Evolutionary conservation across 1,140 invertebrate species (phyloP).

Genomic region (Sinonovacula constricta): DNA sequence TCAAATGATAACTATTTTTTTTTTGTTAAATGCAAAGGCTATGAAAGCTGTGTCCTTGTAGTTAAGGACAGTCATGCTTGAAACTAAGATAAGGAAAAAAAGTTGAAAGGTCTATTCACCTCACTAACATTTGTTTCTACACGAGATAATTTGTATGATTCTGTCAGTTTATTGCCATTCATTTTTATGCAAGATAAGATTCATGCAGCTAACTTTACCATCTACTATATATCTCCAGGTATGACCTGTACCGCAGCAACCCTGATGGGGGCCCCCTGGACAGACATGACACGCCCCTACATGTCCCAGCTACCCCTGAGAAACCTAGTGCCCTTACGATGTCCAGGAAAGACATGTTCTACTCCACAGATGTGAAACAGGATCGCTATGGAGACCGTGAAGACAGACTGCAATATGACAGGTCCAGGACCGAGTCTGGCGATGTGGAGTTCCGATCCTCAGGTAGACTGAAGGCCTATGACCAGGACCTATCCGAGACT

Average conservation of each 20-base stretch:
- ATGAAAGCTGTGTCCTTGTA: no score
- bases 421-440: slow-evolving; percentile 31
- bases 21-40: no score
- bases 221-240: slow-evolving; percentile 14
- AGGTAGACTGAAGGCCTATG: slow-evolving; percentile 6
- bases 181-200: no score
- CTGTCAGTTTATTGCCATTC: no score
- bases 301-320: slow-evolving; percentile 10
- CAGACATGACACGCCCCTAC: neutral
- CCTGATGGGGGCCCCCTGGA: slow-evolving; percentile 39
- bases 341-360: neutral
- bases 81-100: no score
- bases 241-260: slow-evolving; percentile 24
- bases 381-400: neutral
- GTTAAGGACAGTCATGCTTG: no score
- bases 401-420: neutral
- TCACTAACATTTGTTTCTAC: no score
- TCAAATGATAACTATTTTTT: no score
- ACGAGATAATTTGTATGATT: no score
- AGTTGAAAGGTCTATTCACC: no score
- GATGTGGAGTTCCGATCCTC: slow-evolving; percentile 29
- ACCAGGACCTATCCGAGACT: slow-evolving; percentile 32
- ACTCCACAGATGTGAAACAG: neutral
- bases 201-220: no score
- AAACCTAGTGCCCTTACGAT: slow-evolving; percentile 14